phyloP scores from a whole-genome alignment of 2,113 vertebrate species.

The Ariopsis seemanni region DNA sequence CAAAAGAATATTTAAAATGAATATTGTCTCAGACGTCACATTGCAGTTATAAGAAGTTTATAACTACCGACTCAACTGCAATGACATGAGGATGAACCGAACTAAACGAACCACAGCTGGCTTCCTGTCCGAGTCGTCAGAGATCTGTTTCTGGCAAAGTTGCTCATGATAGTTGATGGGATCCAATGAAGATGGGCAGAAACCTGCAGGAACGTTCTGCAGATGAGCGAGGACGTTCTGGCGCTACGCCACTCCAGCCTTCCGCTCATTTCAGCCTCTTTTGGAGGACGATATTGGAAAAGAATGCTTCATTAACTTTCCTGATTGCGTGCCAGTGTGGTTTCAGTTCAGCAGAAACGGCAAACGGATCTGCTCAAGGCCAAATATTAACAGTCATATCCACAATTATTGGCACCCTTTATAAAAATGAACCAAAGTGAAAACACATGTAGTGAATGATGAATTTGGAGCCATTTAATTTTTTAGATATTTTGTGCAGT shows the following conservation, averaged over 20 bases:
- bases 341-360: background rate
- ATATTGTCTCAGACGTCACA: background rate
- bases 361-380: background rate
- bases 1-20: background rate
- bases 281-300: background rate
- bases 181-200: background rate
- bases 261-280: background rate
- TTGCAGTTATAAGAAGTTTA: background rate
- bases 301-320: background rate
- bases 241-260: background rate
- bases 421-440: background rate
- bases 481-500: background rate
- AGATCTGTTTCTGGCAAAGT: background rate
- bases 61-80: background rate
- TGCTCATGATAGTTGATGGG: background rate
- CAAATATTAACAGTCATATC: background rate
- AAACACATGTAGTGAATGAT: conserved; percentile 8
- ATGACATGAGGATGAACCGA: background rate
- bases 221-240: background rate
- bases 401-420: background rate
- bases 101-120: background rate
- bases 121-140: background rate
- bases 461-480: background rate
- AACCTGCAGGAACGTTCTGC: background rate
- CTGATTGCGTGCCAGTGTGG: background rate